A percentile compares a stretch with the other conserved stretches of the same genome.
Evolutionary conservation across 2,797 vertebrate species (phyloP).

Genomic region (Rhynchonycteris naso): DNA sequence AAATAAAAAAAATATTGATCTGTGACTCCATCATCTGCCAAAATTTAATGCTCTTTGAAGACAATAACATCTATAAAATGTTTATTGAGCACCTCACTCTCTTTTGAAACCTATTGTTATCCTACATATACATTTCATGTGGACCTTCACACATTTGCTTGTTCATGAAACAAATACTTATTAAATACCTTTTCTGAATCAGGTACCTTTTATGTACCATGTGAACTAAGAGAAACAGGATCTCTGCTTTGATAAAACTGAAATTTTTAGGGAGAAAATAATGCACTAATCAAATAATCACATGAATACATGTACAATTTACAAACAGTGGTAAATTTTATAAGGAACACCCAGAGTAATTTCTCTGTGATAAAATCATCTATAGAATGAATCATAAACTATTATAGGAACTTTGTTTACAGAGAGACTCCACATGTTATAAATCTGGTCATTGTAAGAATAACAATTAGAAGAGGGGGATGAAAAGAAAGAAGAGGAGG

Average conservation of each 20-base stretch:
- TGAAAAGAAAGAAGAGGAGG: neutral
- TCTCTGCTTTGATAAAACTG: neutral
- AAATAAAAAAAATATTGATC: neutral
- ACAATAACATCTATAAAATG: neutral
- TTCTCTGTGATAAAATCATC: neutral
- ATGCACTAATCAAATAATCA: neutral
- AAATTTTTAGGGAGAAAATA: neutral
- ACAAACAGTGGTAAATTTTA: neutral
- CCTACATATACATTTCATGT: neutral
- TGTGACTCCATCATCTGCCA: neutral
- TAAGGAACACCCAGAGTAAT: neutral
- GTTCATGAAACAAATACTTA: neutral
- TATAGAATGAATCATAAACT: neutral
- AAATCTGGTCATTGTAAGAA: neutral
- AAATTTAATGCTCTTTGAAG: neutral
- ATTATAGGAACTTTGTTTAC: neutral
- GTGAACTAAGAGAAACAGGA: neutral
- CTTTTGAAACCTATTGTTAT: neutral
- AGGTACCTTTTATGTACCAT: no score
- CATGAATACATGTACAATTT: neutral
- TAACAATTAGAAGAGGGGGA: neutral
- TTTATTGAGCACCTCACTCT: neutral
- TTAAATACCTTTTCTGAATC: neutral
- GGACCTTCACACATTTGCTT: neutral
- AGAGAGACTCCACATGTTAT: neutral